These are phyloP conservation scores for Pantherophis alleghaniensis DNA, from an alignment of 2,797 vertebrate genomes.

Conservation along the genomic window DNA sequence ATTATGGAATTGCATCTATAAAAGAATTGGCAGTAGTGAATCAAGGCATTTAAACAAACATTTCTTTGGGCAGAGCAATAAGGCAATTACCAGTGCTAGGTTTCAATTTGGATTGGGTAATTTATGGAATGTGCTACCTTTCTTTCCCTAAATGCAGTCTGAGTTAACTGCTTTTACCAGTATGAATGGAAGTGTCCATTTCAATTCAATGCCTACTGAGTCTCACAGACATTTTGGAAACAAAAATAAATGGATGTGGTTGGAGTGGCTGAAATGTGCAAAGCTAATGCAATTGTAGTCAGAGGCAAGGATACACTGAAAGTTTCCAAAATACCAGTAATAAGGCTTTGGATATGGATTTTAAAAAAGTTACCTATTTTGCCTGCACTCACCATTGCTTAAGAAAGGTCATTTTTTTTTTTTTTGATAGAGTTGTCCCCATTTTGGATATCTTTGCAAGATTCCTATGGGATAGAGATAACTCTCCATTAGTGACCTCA, in stretches of 20 bases:
- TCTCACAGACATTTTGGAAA: neutral
- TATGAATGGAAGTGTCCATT: neutral
- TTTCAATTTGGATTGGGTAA: neutral
- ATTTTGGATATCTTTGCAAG: neutral
- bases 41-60: neutral
- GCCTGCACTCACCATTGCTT: neutral
- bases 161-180: neutral
- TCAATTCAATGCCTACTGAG: neutral
- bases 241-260: neutral
- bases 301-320: neutral
- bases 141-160: neutral
- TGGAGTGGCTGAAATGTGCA: neutral
- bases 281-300: neutral
- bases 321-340: neutral
- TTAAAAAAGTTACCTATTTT: neutral
- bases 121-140: neutral
- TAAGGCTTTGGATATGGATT: neutral
- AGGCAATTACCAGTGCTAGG: conserved; percentile 29
- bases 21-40: conserved; percentile 32
- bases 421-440: neutral
- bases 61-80: conserved; percentile 14
- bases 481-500: neutral
- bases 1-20: conserved; percentile 34
- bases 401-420: neutral
- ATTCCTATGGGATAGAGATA: neutral